Evolutionary conservation across 2,797 vertebrate species (phyloP), one percentile per base, ranked within the genome.

Genomic region (Chelmon rostratus): DNA sequence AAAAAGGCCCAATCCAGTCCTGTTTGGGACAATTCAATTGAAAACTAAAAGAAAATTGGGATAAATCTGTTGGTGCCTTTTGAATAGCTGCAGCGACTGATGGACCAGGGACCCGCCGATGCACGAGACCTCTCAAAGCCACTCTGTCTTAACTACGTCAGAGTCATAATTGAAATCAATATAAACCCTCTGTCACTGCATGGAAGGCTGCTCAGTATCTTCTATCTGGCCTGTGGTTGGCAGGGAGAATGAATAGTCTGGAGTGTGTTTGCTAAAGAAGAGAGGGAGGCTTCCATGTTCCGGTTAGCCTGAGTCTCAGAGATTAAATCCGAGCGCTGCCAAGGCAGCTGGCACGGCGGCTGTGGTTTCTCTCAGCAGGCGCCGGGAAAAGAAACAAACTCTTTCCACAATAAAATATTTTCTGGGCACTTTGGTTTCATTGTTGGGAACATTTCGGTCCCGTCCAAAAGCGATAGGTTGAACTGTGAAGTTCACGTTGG

Each of bases 281-380:
- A 69, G 54, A 54, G 13, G 37, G 37, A 80, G 59, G 59, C 67
- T 44, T 68, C 58, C 37, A 38, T 76, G 73, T 84, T 73, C 47
- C 35, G 61, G 68, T 88, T 79, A 80, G 90, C 69, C 88, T 77
- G 84, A 85, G 78, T 82, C 84, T 86, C 70, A 54, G 66, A 89
- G 89, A 89, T 91, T 88, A 89, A 89, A 82, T 88, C 76, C 3
- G 54, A 77, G 67, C 5, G 76, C 77, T 91, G 88, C 86, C 86
- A 91, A 88, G 53, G 61, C 83, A 58, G 78, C 88, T 91, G 90
- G 92, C 88, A 85, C 70, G 1, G 40, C 1, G 9, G 57, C 78
- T 38, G 56, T 13, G 54, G 37, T 54, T 87, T 73, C 62, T 85
- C 80, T 84, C 76, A 54, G 68, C 49, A 68, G 67, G 46, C 78